Conservation (phyloP, 2,888 invertebrate genomes). For the Agrenia bidenticulata region DNA sequence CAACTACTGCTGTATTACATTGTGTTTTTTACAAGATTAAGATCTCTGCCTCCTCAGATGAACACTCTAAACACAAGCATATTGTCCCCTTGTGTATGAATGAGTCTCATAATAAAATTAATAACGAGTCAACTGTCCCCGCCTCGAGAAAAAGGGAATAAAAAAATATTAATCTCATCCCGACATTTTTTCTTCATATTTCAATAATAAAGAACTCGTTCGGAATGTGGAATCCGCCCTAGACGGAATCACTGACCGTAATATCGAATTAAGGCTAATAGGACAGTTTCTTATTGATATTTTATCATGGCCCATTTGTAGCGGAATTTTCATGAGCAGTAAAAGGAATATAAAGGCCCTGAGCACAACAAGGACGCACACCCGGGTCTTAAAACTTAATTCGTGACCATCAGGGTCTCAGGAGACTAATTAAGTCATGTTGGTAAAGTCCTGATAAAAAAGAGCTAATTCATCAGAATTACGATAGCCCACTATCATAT, state of each 20-base stretch:
- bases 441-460: too few relatives aligned
- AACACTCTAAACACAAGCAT: not conserved
- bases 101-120: constrained; percentile 9
- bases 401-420: too few relatives aligned
- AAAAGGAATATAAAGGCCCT: too few relatives aligned
- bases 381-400: too few relatives aligned
- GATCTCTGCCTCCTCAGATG: not conserved
- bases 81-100: not conserved
- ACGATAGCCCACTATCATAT: too few relatives aligned
- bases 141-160: not conserved
- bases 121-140: constrained; percentile 6
- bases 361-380: too few relatives aligned
- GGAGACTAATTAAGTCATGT: too few relatives aligned
- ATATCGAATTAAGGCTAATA: not conserved
- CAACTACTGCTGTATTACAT: not conserved
- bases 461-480: too few relatives aligned
- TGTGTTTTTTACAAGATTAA: constrained; percentile 1
- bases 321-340: not conserved
- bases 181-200: not conserved
- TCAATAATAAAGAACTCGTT: not conserved
- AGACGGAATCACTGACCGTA: not conserved
- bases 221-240: not conserved
- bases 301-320: not conserved
- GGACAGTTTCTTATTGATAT: not conserved
- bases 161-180: not conserved